These are phyloP conservation scores for Menidia beryllina DNA, from an alignment of 2,113 vertebrate species.

Conservation along the genomic window DNA sequence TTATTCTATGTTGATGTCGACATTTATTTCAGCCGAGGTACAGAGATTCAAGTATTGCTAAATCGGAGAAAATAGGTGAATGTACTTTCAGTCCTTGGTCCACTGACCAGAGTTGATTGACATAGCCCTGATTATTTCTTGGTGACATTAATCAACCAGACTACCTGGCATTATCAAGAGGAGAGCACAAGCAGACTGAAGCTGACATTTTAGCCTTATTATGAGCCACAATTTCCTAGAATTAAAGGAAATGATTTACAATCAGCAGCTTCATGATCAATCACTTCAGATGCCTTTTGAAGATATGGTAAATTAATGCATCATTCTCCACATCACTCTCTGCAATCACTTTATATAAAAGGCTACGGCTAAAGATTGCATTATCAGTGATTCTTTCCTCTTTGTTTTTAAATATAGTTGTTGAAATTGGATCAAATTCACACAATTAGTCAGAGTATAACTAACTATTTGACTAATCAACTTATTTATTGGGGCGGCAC, in stretches of 20 bases:
- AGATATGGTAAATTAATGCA: neutral
- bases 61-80: neutral
- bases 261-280: neutral
- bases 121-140: neutral
- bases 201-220: constrained; percentile 6
- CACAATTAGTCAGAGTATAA: too few species aligned
- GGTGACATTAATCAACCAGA: neutral
- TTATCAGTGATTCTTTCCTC: neutral
- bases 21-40: too few species aligned
- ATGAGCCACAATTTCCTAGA: neutral
- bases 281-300: constrained; percentile 6
- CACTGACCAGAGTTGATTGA: neutral
- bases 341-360: neutral
- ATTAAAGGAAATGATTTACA: neutral
- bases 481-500: too few species aligned
- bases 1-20: too few species aligned
- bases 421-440: neutral
- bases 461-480: too few species aligned
- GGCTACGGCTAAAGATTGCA: neutral
- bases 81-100: neutral
- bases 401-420: neutral
- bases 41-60: neutral
- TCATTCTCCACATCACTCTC: neutral
- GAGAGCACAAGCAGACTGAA: neutral
- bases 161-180: neutral